These are phyloP conservation scores for Zaprionus tsacasi DNA, from an alignment of 1,140 invertebrate species.

Conservation along the genomic window DNA sequence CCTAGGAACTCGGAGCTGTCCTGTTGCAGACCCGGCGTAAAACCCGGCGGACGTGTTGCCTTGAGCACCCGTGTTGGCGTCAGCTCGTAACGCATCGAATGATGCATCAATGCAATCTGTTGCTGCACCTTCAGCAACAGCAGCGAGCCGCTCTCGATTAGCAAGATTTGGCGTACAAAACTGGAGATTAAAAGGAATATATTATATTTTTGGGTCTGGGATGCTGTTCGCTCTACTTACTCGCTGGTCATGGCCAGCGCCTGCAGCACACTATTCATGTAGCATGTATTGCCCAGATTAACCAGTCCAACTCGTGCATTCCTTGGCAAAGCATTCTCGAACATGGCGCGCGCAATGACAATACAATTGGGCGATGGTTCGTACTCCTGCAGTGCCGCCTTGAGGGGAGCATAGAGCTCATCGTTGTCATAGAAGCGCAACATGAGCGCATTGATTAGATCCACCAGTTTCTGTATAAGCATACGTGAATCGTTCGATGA, in stretches of 20 bases:
- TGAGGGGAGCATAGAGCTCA: slow-evolving; percentile 78
- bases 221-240: slow-evolving; percentile 86
- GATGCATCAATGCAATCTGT: slow-evolving; percentile 90
- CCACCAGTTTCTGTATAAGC: slow-evolving; percentile 85
- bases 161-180: slow-evolving; percentile 87
- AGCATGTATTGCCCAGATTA: slow-evolving; percentile 95
- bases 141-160: slow-evolving; percentile 85
- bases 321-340: slow-evolving; percentile 54
- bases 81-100: slow-evolving; percentile 87
- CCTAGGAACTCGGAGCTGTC: slow-evolving; percentile 95
- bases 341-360: slow-evolving; percentile 52
- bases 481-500: slow-evolving; percentile 80
- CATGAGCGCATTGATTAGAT: slow-evolving; percentile 84
- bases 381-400: slow-evolving; percentile 54
- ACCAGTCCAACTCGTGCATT: slow-evolving; percentile 89
- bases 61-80: slow-evolving; percentile 89
- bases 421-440: slow-evolving; percentile 85
- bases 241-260: slow-evolving; percentile 92
- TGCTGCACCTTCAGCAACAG: slow-evolving; percentile 89
- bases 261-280: slow-evolving; percentile 94
- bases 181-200: slow-evolving; percentile 84
- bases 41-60: slow-evolving; percentile 89
- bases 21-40: slow-evolving; percentile 91
- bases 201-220: no score
- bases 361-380: slow-evolving; percentile 63